Conservation (phyloP, 1,140 invertebrate species). For the Eriocheir sinensis region DNA sequence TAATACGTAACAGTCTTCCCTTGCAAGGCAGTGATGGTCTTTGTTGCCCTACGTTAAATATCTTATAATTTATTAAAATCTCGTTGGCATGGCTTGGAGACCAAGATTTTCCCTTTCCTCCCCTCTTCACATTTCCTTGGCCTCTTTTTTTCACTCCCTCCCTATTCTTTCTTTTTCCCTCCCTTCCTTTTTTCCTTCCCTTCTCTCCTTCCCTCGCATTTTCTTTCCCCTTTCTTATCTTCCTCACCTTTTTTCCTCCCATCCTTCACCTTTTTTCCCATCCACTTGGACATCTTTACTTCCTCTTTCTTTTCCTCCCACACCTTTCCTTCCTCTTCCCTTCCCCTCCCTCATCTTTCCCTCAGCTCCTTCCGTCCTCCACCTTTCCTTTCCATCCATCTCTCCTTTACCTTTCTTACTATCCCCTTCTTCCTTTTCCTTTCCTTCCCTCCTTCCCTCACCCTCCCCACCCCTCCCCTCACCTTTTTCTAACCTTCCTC, state of each 20-base stretch:
- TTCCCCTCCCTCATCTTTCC: neutral
- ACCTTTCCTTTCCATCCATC: neutral
- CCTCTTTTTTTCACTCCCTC: slow-evolving; percentile 8
- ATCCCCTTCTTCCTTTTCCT: neutral
- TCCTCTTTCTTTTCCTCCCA: neutral
- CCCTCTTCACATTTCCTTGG: neutral
- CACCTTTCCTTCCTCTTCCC: neutral
- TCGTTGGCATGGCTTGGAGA: too few species aligned
- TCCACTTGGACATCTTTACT: neutral
- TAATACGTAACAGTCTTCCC: too few species aligned
- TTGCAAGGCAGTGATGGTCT: too few species aligned
- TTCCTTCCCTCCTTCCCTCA: neutral
- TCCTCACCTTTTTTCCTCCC: neutral
- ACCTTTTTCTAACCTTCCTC: neutral
- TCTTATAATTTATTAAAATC: too few species aligned
- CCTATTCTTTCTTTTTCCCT: neutral
- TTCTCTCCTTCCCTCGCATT: slow-evolving; percentile 8
- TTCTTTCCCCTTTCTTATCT: neutral
- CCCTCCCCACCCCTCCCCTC: neutral
- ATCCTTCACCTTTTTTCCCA: neutral
- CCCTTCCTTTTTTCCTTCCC: neutral
- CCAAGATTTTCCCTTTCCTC: neutral
- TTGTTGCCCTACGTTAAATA: too few species aligned
- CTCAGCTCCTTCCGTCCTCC: neutral
- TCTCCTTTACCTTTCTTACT: neutral